These are phyloP conservation scores for Caerostris extrusa DNA, from an alignment of 1,140 invertebrate genomes.

Conservation along the genomic window DNA sequence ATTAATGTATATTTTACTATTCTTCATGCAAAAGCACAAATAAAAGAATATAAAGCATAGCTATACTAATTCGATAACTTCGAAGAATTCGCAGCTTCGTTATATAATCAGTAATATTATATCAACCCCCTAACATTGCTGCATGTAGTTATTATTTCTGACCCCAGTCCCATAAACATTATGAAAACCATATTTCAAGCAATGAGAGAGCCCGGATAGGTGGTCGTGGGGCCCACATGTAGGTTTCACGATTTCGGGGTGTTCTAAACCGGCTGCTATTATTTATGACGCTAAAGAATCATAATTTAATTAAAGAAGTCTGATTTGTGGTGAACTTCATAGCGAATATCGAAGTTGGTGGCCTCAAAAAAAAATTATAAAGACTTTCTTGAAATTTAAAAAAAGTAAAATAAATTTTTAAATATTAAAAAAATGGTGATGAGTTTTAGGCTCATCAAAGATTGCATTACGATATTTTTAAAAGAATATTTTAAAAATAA, in stretches of 20 bases:
- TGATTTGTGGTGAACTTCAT: background rate
- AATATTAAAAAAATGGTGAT: no score
- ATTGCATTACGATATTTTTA: no score
- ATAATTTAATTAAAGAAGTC: background rate
- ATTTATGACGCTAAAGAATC: constrained; percentile 27
- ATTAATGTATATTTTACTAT: no score
- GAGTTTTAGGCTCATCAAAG: no score
- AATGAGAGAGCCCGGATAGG: background rate
- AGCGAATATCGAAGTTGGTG: background rate
- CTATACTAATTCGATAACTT: background rate
- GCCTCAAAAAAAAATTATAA: no score
- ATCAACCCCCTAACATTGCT: background rate
- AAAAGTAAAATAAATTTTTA: no score
- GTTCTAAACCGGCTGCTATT: constrained; percentile 7
- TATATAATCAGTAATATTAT: constrained; percentile 5
- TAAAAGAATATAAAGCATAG: no score
- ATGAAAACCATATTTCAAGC: constrained; percentile 33
- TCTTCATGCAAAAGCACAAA: no score
- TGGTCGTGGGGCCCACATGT: background rate
- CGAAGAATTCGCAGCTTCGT: background rate
- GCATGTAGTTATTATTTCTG: background rate
- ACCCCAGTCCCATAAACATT: constrained; percentile 10
- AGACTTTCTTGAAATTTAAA: no score
- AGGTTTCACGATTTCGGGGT: constrained; percentile 1
- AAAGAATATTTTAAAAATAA: no score